These are phyloP conservation scores for Abramis brama DNA, from an alignment of 2,113 vertebrate species.

Conservation along the genomic window DNA sequence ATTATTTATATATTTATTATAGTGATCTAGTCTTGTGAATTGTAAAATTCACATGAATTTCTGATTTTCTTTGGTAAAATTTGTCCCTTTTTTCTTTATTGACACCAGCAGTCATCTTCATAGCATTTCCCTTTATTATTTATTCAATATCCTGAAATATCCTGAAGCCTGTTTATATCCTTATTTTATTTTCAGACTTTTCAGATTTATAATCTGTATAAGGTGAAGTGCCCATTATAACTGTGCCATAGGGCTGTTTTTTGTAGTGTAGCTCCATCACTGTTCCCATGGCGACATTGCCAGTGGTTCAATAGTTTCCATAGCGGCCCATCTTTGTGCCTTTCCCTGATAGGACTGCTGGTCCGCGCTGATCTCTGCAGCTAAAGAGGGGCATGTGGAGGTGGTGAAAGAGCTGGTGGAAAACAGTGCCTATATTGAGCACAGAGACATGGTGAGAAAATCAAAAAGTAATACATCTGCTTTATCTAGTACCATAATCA, in stretches of 20 bases:
- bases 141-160: no score
- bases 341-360: conserved; percentile 88
- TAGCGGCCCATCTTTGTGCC: conserved; percentile 60
- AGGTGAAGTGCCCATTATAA: no score
- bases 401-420: conserved; percentile 89
- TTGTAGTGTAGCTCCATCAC: neutral
- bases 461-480: neutral
- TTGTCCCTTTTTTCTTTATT: no score
- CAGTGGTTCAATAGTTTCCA: conserved; percentile 52
- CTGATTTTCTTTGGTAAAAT: no score
- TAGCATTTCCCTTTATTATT: no score
- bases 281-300: conserved; percentile 57
- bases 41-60: no score
- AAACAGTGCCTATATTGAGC: conserved; percentile 87
- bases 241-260: neutral
- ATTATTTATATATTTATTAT: no score
- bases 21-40: no score
- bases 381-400: conserved; percentile 91
- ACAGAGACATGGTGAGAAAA: conserved; percentile 89
- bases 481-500: neutral
- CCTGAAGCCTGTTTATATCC: no score
- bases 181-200: no score
- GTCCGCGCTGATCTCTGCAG: conserved; percentile 93
- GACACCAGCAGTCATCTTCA: no score
- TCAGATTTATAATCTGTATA: no score